These are phyloP conservation scores for Spondyliosoma cantharus DNA, from an alignment of 2,797 vertebrate genomes.

Conservation along the genomic window DNA sequence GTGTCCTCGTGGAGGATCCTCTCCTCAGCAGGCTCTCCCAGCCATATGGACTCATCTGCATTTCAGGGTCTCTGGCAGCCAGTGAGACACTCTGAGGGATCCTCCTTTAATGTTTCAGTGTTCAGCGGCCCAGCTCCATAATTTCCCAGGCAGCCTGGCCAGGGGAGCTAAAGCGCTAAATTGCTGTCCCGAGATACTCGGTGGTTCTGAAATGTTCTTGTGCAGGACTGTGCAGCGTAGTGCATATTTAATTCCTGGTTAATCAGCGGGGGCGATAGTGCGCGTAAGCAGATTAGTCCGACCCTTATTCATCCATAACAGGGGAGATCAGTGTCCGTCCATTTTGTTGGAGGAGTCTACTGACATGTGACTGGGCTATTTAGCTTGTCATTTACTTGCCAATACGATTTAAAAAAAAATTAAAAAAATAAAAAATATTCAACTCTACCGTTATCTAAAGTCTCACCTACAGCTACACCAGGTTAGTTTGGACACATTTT, in stretches of 20 bases:
- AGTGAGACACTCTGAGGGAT: slow-evolving; percentile 60
- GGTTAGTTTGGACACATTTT: not conserved
- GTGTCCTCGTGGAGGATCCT: slow-evolving; percentile 7
- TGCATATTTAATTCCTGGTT: slow-evolving; percentile 81
- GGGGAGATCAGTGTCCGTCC: slow-evolving; percentile 65
- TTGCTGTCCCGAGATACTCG: slow-evolving; percentile 79
- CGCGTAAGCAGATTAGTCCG: slow-evolving; percentile 77
- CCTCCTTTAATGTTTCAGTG: slow-evolving; percentile 70
- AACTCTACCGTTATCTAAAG: not conserved
- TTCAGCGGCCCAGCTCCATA: slow-evolving; percentile 51
- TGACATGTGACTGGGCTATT: slow-evolving; percentile 43
- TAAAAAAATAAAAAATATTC: not conserved
- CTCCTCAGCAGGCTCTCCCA: slow-evolving; percentile 9
- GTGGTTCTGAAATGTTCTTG: slow-evolving; percentile 73
- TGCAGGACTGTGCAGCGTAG: slow-evolving; percentile 57
- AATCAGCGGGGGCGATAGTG: slow-evolving; percentile 76
- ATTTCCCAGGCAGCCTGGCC: slow-evolving; percentile 71
- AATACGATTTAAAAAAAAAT: slow-evolving; percentile 2
- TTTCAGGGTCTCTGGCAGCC: slow-evolving; percentile 64
- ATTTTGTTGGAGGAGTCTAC: slow-evolving; percentile 49
- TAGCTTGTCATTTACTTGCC: slow-evolving; percentile 35
- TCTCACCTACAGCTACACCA: not conserved
- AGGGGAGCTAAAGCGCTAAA: slow-evolving; percentile 79
- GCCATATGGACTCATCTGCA: slow-evolving; percentile 65
- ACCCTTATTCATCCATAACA: slow-evolving; percentile 70